phyloP scores from a whole-genome alignment of 2,888 invertebrate species.

The Lasius platythorax region DNA sequence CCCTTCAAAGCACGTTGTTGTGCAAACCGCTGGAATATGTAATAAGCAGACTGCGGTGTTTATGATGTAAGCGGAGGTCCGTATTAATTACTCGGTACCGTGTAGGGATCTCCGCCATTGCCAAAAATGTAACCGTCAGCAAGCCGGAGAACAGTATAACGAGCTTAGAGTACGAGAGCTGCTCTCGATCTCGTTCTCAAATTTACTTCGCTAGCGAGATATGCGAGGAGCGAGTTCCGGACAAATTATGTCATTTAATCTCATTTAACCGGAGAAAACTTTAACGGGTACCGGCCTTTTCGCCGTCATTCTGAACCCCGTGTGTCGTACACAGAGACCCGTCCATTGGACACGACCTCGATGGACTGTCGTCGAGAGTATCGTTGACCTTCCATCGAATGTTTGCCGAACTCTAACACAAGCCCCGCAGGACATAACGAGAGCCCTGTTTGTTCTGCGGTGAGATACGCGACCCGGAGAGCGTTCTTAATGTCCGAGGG shows the following conservation, averaged over 20 bases:
- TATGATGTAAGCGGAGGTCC: constrained; percentile 1
- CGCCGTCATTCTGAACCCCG: constrained; percentile 40
- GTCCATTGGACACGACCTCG: constrained; percentile 33
- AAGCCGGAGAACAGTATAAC: constrained; percentile 51
- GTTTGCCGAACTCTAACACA: constrained; percentile 56
- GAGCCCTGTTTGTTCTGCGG: constrained; percentile 51
- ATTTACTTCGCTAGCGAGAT: constrained; percentile 61
- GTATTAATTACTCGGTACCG: constrained; percentile 39
- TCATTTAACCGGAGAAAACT: constrained; percentile 68
- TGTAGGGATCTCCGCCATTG: constrained; percentile 23
- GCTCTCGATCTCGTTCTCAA: constrained; percentile 66
- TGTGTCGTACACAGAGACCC: constrained; percentile 23
- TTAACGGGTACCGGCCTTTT: constrained; percentile 41
- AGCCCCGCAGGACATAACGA: constrained; percentile 45
- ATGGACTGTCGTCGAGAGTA: constrained; percentile 40
- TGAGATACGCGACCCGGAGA: constrained; percentile 45
- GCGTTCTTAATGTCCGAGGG: constrained; percentile 50
- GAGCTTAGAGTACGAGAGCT: constrained; percentile 54
- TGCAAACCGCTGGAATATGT: constrained; percentile 28
- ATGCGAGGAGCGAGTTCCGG: constrained; percentile 61
- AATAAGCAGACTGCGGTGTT: constrained; percentile 30
- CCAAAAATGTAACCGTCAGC: constrained; percentile 48
- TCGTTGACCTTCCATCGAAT: constrained; percentile 58
- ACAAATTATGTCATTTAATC: constrained; percentile 70
- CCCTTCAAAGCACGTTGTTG: background rate